Base-by-base conservation (phyloP, 1,140 invertebrate genomes). In the Venustaconcha ellipsiformis region DNA sequence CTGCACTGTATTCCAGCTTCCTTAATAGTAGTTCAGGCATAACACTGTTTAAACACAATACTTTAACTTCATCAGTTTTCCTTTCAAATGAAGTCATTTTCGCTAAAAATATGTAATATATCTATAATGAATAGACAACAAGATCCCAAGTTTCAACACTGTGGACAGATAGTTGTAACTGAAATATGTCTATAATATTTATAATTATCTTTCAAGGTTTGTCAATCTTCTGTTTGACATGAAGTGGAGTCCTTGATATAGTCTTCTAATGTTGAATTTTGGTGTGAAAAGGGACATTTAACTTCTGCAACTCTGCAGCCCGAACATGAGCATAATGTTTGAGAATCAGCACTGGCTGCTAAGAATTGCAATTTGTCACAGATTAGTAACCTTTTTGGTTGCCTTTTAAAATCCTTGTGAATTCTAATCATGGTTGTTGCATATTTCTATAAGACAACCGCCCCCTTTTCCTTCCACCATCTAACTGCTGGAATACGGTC, bases 231-330 rank as follows among this genome's bases (percentile, higher is more conserved):
- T 30, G 26, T 30, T 2, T 4, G 26, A 48, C 67, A 58, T 14
- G 67, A 69, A 11, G 67, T 57, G 67, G 67, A 48, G 6, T 56
- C 48, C 15, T 69, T 57, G 11, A 69, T 15, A 69, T 69, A 57
- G 0, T 69, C 67, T 15, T 57, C 13, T 20, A 69, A 57, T 69
- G 67, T 69, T 14, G 67, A 56, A 14, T 58, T 15, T 20, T 57
- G 56, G 55, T 69, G 67, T 11, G 1, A 15, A 23, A 17, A 69
- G 2, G 48, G 56, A 57, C 67, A 69, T 57, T 69, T 57, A 4
- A 57, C 67, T 23, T 69, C 56, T 15, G 6, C 17, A 56, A 69
- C n/a, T 18, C n/a, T 57, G 30, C 58, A 23, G 13, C 48, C 67
- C 14, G 58, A 56, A 69, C 56, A 69, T 15, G 67, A 56, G 23